phyloP scores from a whole-genome alignment of 2,888 invertebrate species.

The Cheilosia urbana region DNA sequence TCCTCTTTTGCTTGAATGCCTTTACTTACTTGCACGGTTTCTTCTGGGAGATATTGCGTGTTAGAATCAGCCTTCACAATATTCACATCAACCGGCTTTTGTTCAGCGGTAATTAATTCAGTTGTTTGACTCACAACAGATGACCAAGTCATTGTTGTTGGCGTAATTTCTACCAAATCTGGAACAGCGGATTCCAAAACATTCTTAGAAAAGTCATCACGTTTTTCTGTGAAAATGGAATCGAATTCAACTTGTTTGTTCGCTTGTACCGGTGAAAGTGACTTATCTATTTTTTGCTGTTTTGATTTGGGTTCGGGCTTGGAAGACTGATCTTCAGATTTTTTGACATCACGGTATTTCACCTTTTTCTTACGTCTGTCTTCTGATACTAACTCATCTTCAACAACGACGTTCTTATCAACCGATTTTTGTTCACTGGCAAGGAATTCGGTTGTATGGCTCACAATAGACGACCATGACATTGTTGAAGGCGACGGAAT shows the following conservation, averaged over 20 bases:
- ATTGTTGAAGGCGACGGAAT: neutral
- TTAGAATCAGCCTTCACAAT: neutral
- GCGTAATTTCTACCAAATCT: neutral
- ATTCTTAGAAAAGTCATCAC: neutral
- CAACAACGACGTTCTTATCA: neutral
- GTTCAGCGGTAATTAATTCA: slow-evolving; percentile 23
- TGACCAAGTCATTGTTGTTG: slow-evolving; percentile 9
- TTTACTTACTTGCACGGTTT: neutral
- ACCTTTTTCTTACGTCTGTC: neutral
- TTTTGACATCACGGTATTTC: neutral
- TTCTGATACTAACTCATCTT: neutral
- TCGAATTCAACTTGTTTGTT: neutral
- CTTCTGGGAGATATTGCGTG: neutral
- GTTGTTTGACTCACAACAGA: slow-evolving; percentile 67
- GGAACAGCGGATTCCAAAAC: neutral
- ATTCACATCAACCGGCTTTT: neutral
- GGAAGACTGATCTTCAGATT: neutral
- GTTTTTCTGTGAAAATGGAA: neutral
- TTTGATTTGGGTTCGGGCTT: neutral
- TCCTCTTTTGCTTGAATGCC: neutral
- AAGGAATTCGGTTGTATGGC: slow-evolving; percentile 8
- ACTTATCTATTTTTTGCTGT: slow-evolving; percentile 30
- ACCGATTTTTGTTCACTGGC: neutral
- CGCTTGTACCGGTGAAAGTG: neutral
- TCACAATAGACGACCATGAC: slow-evolving; percentile 50